Base-by-base conservation (phyloP, 2,797 vertebrate genomes). In the Myotis vivesi region DNA sequence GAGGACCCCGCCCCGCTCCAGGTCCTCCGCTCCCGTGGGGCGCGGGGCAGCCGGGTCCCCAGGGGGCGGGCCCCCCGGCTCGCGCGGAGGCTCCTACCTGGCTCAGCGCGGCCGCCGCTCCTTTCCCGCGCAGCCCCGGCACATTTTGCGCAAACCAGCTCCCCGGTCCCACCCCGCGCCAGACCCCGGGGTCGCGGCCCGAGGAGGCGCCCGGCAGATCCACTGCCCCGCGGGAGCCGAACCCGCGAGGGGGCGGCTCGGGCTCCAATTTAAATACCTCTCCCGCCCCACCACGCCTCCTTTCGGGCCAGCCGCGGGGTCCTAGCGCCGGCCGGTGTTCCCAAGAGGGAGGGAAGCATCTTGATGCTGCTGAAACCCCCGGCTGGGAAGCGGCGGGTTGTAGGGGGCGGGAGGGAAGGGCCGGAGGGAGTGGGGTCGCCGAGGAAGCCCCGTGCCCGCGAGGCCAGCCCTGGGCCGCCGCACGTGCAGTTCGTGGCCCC, bases 11-110 rank as follows among this genome's bases (percentile, higher is more conserved):
- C 17, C 44, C 19, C 3, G 87, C 33, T 25, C 72, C 57, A 36
- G 36, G 22, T 23, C 36, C 64, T 2, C n/a, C 0, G 49, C 75
- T 33, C 71, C 0, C 13, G 23, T 28, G 51, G 64, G 82, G 66
- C 55, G 36, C 59, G 11, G 59, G 88, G 10, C 82, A 0, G 66
- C 17, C 1, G 30, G 88, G 5, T 53, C 91, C 88, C 73, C 20
- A 10, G 33, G 71, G 62, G 55, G 44, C 46, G 19, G 22, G 28
- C 81, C 62, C 9, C 86, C 73, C 76, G 9, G 59, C 91, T 89
- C 22, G 30, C 84, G 1, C 36, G 85, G 90, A 83, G 6, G 22
- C 92, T 71, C 97, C 98, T 98, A 98, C 98, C 98, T 98, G 97
- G 95, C 95, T 97, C 96, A 97, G 95, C 93, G 97, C 96, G 62